Evolutionary conservation across 2,113 vertebrate genomes (phyloP).

Genomic region (Galemys pyrenaicus): DNA sequence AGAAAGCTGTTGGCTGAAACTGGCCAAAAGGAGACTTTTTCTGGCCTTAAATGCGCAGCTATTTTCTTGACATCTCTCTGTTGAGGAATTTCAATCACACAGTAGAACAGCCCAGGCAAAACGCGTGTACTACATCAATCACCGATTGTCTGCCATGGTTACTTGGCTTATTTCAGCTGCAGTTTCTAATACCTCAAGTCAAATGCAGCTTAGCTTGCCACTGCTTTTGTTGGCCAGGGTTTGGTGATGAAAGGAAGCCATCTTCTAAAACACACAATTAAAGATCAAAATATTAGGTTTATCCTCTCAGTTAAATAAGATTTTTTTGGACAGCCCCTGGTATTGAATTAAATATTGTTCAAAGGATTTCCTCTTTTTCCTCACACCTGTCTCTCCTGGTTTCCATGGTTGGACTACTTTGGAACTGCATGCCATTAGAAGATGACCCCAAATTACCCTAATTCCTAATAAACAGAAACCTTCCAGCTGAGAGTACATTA

Average conservation of each 20-base stretch:
- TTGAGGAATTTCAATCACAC: slow-evolving; percentile 1
- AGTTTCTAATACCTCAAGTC: not conserved
- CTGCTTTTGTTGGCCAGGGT: not conserved
- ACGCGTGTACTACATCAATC: not conserved
- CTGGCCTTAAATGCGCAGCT: not conserved
- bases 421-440: not conserved
- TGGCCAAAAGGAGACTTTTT: not conserved
- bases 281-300: not conserved
- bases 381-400: not conserved
- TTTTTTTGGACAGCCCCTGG: not conserved
- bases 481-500: not conserved
- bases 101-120: not conserved
- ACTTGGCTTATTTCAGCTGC: not conserved
- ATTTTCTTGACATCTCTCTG: not conserved
- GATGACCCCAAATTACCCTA: slow-evolving; percentile 19
- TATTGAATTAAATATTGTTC: not conserved
- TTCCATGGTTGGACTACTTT: not conserved
- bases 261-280: not conserved
- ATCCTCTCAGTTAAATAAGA: not conserved
- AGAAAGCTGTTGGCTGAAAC: not conserved
- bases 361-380: not conserved
- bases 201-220: not conserved
- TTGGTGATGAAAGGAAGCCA: not conserved
- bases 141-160: not conserved
- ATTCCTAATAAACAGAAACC: slow-evolving; percentile 24